A percentile compares a stretch with the other conserved stretches of the same genome.
Evolutionary conservation across 2,888 invertebrate genomes (phyloP).

Genomic region (Megaustenia siamemsis): DNA sequence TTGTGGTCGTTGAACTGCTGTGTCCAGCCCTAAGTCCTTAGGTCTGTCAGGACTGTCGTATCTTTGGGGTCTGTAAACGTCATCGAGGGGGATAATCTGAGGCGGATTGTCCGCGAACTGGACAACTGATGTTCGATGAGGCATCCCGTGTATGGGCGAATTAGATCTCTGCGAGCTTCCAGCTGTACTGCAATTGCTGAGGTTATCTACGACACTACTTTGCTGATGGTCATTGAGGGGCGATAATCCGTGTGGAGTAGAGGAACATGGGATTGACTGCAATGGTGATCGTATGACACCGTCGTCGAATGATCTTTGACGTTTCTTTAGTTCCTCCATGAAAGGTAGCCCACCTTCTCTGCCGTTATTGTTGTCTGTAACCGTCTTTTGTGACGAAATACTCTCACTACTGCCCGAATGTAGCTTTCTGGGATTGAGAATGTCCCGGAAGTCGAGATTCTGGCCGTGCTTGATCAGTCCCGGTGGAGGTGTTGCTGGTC

Average conservation of each 20-base stretch:
- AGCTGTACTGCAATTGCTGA: background rate
- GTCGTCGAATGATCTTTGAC: constrained; percentile 50
- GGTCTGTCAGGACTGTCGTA: constrained; percentile 13
- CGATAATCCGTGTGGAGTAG: background rate
- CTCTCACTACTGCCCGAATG: background rate
- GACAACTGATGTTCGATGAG: constrained; percentile 37
- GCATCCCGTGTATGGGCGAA: background rate
- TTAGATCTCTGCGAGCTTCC: background rate
- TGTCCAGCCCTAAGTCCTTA: background rate
- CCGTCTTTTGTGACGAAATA: constrained; percentile 1
- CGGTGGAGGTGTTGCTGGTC: constrained; percentile 51
- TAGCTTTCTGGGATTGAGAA: background rate
- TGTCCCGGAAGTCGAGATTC: background rate
- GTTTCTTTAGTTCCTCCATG: constrained; percentile 55
- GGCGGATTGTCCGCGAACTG: constrained; percentile 57
- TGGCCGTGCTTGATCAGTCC: constrained; percentile 28
- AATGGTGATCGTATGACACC: background rate
- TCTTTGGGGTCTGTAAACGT: background rate
- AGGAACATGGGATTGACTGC: too few species aligned
- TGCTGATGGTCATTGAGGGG: background rate
- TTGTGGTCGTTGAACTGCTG: constrained; percentile 41
- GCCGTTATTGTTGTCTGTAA: constrained; percentile 7
- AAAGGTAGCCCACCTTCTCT: constrained; percentile 33
- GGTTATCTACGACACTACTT: background rate
- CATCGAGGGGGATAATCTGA: constrained; percentile 54